A percentile compares a stretch with the other conserved stretches of the same genome.
These are phyloP conservation scores for Poeciliopsis retropinna DNA, from an alignment of 2,113 vertebrate species.

Conservation along the genomic window DNA sequence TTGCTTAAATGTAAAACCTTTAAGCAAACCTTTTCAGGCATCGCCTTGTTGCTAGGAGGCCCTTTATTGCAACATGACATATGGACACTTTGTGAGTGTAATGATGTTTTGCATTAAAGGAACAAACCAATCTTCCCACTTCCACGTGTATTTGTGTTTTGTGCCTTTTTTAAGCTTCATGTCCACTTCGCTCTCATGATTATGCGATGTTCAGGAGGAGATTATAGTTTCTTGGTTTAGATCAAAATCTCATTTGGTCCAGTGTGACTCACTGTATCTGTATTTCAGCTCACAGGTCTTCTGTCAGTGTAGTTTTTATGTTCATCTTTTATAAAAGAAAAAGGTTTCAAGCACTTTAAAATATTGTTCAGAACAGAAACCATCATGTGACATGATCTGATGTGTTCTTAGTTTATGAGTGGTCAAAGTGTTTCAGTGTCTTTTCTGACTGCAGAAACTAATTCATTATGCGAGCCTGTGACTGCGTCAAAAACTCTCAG, in stretches of 20 bases:
- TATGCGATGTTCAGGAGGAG: slow-evolving; percentile 11
- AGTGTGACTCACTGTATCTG: background rate
- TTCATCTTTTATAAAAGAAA: background rate
- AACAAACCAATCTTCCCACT: background rate
- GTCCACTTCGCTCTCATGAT: background rate
- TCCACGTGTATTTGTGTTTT: background rate
- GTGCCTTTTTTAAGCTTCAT: slow-evolving; percentile 5
- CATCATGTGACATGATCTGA: background rate
- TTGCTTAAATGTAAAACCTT: slow-evolving; percentile 22
- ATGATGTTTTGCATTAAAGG: slow-evolving; percentile 31
- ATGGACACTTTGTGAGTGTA: background rate
- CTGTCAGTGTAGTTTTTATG: background rate
- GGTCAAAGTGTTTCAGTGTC: background rate
- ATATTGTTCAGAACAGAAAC: background rate
- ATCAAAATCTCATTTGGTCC: slow-evolving; percentile 16
- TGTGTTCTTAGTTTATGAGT: background rate
- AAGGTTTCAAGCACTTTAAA: background rate
- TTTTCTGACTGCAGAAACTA: background rate
- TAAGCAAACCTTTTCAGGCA: slow-evolving; percentile 3
- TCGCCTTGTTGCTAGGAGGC: background rate
- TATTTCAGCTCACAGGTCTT: slow-evolving; percentile 1
- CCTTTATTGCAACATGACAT: slow-evolving; percentile 37
- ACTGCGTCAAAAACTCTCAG: slow-evolving; percentile 13
- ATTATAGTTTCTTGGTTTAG: slow-evolving; percentile 18
- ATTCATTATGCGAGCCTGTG: slow-evolving; percentile 11